Base-by-base conservation (phyloP, 2,113 vertebrate genomes). In the Isichthys henryi region DNA sequence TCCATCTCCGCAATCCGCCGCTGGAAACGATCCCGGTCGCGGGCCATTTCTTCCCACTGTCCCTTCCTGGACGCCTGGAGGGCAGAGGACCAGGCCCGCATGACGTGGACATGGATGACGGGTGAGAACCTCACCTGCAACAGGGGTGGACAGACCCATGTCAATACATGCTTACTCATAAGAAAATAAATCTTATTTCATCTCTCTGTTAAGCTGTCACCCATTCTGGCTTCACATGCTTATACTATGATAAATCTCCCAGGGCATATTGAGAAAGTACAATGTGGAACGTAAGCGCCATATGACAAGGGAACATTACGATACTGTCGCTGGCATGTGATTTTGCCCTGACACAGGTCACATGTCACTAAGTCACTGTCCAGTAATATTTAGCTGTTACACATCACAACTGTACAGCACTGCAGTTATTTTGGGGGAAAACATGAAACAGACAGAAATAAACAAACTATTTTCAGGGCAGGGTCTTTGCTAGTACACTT, bases 21-120 rank as follows among this genome's bases (percentile, higher is more conserved):
- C 21, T 88, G 90, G 50, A 98, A 98, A 19, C 97, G 97, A 58
- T 94, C 95, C 0, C 96, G 94, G 90, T 98, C 97, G 0, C 97
- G 94, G 0, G 95, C 97, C 5, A 95, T 62, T 91, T 97, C 96
- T 52, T 98, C 97, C 97, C 97, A 98, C 6, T 92, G 96, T 6
- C 97, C 97, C 88, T 93, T 95, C 3, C 97, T 97, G 46, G 96
- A 96, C 0, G 96, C 96, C 58, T 94, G 95, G 21, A 95, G 94
- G 0, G 97, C 97, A 11, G 96, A 97, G 0, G 92, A 93, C 97
- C 97, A 98, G 5, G 95, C 94, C n/a, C 92, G 90, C 94, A 98
- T 95, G 43, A 93, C 92, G 21, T 96, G 97, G 21, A 98, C 93
- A 0, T 96, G 93, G 80, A 98, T 94, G 2, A 94, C 21, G 7